Conservation (phyloP, 92 coral and sea anemone species). For the Galaxea fascicularis region DNA sequence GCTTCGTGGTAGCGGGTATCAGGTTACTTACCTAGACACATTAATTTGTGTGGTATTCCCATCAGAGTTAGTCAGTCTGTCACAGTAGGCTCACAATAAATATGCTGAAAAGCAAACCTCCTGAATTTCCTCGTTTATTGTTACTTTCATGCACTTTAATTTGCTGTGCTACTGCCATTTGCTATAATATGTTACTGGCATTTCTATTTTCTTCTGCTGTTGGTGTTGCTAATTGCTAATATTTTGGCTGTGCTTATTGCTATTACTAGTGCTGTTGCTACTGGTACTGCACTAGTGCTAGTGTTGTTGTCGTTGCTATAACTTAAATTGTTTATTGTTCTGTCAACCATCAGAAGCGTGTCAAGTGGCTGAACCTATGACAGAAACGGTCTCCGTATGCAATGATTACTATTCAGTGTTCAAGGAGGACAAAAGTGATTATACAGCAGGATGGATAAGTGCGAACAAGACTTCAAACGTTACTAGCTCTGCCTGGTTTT, state of each 20-base stretch:
- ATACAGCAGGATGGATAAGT: slow-evolving; percentile 74
- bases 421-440: slow-evolving; percentile 78
- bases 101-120: no score
- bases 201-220: background rate
- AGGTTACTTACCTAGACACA: no score
- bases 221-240: background rate
- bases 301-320: background rate
- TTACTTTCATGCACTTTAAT: no score
- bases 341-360: slow-evolving; percentile 64
- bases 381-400: slow-evolving; percentile 54
- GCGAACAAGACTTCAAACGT: slow-evolving; percentile 32
- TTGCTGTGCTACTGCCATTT: no score
- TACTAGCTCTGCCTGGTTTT: slow-evolving; percentile 75
- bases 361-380: slow-evolving; percentile 67
- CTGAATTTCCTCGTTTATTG: no score
- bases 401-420: slow-evolving; percentile 81
- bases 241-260: no score
- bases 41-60: no score
- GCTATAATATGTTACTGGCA: background rate
- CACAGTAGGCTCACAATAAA: no score
- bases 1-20: no score
- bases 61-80: no score
- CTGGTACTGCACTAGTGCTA: background rate
- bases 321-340: background rate
- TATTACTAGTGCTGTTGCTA: no score